Conservation (phyloP, 2,113 vertebrate species). For the Smithornis capensis region DNA sequence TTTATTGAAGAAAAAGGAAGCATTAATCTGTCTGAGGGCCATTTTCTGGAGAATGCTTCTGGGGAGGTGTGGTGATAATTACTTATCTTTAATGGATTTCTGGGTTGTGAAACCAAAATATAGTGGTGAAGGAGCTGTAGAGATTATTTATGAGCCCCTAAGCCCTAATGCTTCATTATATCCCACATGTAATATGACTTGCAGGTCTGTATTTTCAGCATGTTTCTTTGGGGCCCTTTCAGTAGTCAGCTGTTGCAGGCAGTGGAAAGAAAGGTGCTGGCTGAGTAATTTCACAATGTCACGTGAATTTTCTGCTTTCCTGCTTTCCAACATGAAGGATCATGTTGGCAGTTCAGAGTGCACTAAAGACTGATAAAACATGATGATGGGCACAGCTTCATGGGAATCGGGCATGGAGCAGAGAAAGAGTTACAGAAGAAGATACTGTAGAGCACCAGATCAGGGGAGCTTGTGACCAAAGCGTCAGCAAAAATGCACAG, state of each 20-base stretch:
- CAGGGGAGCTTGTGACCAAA: fast-evolving
- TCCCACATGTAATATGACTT: neutral
- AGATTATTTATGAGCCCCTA: constrained; percentile 7
- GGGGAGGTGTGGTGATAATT: constrained; percentile 30
- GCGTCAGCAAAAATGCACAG: neutral
- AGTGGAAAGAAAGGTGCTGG: neutral
- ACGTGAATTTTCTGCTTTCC: neutral
- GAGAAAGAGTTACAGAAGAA: neutral
- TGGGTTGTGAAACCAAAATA: neutral
- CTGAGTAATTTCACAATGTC: neutral
- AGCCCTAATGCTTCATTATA: neutral
- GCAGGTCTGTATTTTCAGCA: neutral
- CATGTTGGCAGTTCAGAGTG: neutral
- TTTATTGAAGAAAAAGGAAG: constrained; percentile 62
- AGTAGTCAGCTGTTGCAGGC: neutral
- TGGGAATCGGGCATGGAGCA: neutral
- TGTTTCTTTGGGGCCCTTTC: neutral
- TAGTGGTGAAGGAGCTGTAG: neutral
- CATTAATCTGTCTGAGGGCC: constrained; percentile 56
- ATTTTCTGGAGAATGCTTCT: constrained; percentile 51
- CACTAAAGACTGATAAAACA: neutral
- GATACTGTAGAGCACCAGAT: neutral
- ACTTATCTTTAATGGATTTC: constrained; percentile 43
- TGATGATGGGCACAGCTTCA: neutral
- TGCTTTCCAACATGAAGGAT: too few species aligned